Evolutionary conservation across 2,113 vertebrate species (phyloP).

Genomic region (Xiphophorus hellerii): DNA sequence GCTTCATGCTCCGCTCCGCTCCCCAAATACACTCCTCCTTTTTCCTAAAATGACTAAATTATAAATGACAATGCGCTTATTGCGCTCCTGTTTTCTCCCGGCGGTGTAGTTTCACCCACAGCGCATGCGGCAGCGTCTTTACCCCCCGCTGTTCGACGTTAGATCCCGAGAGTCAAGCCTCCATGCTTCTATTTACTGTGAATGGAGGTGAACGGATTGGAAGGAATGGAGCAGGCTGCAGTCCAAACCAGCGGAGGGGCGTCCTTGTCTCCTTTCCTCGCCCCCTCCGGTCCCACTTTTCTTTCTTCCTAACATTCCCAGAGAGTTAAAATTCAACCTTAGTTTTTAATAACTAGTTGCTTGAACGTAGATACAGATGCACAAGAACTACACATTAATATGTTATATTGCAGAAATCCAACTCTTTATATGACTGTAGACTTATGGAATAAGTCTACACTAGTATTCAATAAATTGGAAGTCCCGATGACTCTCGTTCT

Average conservation of each 20-base stretch:
- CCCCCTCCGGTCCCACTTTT: background rate
- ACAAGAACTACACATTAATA: no score
- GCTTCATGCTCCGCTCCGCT: slow-evolving; percentile 71
- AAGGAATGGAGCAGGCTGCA: slow-evolving; percentile 60
- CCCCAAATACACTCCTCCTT: slow-evolving; percentile 28
- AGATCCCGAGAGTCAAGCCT: slow-evolving; percentile 69
- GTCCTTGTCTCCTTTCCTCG: slow-evolving; percentile 62
- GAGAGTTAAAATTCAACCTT: background rate
- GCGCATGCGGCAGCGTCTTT: slow-evolving; percentile 67
- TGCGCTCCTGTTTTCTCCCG: slow-evolving; percentile 29
- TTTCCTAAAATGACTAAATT: slow-evolving; percentile 15
- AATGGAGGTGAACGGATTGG: slow-evolving; percentile 68
- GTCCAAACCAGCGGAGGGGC: slow-evolving; percentile 42
- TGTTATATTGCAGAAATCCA: no score
- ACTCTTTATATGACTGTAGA: no score
- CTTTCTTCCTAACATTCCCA: background rate
- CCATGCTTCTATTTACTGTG: slow-evolving; percentile 75
- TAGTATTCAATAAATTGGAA: no score
- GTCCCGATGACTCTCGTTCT: no score
- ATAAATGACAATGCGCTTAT: slow-evolving; percentile 6
- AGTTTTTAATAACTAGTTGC: no score
- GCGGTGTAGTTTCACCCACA: slow-evolving; percentile 40
- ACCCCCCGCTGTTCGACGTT: slow-evolving; percentile 69
- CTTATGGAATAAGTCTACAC: no score
- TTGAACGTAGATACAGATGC: no score